These are phyloP conservation scores for Malurus alboscapulatus DNA, from an alignment of 2,113 vertebrate species.

Conservation along the genomic window DNA sequence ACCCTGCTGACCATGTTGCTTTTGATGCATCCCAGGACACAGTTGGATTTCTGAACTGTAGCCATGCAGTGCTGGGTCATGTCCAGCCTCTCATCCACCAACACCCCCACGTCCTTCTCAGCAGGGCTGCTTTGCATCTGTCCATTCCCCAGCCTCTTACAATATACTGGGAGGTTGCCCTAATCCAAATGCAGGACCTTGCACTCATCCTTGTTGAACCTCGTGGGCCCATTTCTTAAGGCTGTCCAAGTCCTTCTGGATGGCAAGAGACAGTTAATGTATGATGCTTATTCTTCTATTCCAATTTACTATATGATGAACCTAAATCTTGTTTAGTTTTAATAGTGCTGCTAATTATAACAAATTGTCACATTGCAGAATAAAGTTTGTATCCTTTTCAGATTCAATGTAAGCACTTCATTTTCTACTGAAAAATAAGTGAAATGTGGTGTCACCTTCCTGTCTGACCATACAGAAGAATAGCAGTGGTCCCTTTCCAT, in stretches of 20 bases:
- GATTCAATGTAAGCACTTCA: background rate
- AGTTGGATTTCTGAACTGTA: background rate
- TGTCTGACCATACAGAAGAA: background rate
- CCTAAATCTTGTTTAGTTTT: background rate
- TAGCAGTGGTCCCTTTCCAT: background rate
- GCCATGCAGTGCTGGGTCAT: background rate
- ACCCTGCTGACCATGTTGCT: background rate
- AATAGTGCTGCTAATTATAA: background rate
- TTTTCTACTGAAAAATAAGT: background rate
- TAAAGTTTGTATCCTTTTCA: background rate
- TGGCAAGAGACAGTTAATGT: background rate
- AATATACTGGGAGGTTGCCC: background rate
- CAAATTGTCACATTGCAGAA: background rate
- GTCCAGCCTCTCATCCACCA: background rate
- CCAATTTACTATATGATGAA: background rate
- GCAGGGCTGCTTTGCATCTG: background rate
- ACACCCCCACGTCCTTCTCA: accelerated
- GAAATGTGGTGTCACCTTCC: background rate
- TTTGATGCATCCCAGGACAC: background rate
- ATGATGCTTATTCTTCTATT: background rate
- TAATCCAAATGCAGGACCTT: background rate
- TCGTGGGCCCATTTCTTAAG: background rate
- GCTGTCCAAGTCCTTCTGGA: background rate
- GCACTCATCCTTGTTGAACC: background rate
- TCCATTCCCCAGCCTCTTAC: background rate